These are phyloP conservation scores for Sardinella longiceps DNA, from an alignment of 2,797 vertebrate species.

Conservation along the genomic window DNA sequence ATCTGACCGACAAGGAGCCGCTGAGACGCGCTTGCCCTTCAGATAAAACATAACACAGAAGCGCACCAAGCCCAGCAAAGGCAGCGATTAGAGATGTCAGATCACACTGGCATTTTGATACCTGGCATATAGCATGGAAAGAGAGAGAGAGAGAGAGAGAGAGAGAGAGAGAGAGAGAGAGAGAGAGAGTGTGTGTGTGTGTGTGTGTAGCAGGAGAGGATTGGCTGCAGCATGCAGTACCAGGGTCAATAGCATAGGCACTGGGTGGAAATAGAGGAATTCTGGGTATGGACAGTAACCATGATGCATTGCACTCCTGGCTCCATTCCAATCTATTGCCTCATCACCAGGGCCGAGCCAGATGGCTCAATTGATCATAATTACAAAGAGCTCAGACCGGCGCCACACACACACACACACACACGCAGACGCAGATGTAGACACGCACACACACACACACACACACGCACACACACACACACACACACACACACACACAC, in stretches of 20 bases:
- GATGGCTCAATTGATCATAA: slow-evolving; percentile 70
- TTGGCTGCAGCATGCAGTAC: not conserved
- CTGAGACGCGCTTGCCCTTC: not conserved
- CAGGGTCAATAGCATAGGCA: slow-evolving; percentile 44
- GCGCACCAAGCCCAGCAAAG: slow-evolving; percentile 27
- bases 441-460: slow-evolving; percentile 8
- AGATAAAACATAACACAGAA: slow-evolving; percentile 8
- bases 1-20: not conserved
- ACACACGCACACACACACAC: slow-evolving; percentile 10
- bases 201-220: not conserved
- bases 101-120: slow-evolving; percentile 65
- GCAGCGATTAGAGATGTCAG: slow-evolving; percentile 61
- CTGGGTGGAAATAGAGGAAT: slow-evolving; percentile 53
- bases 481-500: not conserved
- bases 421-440: too few relatives aligned
- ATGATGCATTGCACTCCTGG: slow-evolving; percentile 63
- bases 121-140: not conserved
- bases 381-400: slow-evolving; percentile 53
- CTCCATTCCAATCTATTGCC: slow-evolving; percentile 63
- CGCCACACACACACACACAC: not conserved
- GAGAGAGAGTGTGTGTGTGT: not conserved
- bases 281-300: slow-evolving; percentile 68
- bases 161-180: slow-evolving; percentile 10
- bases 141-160: too few relatives aligned
- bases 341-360: slow-evolving; percentile 68